Evolutionary conservation across 1,140 invertebrate species (phyloP).

Genomic region (Gonatopus flavifemur): DNA sequence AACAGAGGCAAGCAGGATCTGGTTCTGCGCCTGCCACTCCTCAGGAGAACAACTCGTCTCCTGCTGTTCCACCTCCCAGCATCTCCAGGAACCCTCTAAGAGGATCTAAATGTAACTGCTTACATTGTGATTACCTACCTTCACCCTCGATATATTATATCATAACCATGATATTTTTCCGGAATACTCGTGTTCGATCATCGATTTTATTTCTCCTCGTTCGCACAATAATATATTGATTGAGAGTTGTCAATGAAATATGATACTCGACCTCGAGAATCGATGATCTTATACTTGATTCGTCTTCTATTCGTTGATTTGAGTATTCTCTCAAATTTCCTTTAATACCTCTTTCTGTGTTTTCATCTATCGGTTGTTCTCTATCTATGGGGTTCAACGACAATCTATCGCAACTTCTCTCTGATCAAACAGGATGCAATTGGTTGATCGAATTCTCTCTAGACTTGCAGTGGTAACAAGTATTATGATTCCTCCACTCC

Average conservation of each 20-base stretch:
- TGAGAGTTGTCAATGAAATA: too few species aligned
- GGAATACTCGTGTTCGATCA: slow-evolving; percentile 17
- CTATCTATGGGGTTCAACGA: slow-evolving; percentile 20
- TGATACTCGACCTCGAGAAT: too few species aligned
- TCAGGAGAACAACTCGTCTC: slow-evolving; percentile 55
- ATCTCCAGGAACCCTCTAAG: slow-evolving; percentile 73
- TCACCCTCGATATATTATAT: too few species aligned
- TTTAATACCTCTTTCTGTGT: slow-evolving; percentile 18
- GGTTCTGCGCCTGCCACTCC: slow-evolving; percentile 57
- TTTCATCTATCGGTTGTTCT: slow-evolving; percentile 18
- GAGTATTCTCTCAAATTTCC: slow-evolving; percentile 1
- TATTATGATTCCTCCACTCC: slow-evolving; percentile 47
- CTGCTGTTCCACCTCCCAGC: slow-evolving; percentile 56
- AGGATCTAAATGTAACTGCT: slow-evolving; percentile 77
- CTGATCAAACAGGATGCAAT: slow-evolving; percentile 8
- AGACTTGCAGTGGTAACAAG: slow-evolving; percentile 49
- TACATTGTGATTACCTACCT: slow-evolving; percentile 46
- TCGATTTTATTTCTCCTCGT: too few species aligned
- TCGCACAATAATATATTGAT: too few species aligned
- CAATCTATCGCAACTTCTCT: slow-evolving; percentile 11
- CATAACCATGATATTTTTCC: slow-evolving; percentile 25
- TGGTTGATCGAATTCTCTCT: slow-evolving; percentile 33
- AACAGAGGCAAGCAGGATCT: slow-evolving; percentile 58
- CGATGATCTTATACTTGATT: too few species aligned
- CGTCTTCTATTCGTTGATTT: too few species aligned